Conservation (phyloP, 2,888 invertebrate species). For the Drosophila flavopinicola region DNA sequence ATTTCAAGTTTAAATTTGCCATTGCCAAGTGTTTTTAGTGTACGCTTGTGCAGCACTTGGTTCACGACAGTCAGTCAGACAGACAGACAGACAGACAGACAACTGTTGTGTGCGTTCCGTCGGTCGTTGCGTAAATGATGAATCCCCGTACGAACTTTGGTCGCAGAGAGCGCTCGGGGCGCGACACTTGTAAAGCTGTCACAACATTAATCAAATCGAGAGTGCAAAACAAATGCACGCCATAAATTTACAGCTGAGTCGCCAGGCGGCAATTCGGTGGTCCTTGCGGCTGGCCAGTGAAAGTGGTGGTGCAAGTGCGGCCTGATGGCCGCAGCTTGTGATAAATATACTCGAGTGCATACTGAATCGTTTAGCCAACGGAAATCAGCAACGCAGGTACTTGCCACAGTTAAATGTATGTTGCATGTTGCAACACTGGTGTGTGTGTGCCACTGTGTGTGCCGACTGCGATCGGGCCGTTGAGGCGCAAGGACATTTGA, state of each 20-base stretch:
- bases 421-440: constrained; percentile 28
- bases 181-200: constrained; percentile 72
- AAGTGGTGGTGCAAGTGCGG: constrained; percentile 35
- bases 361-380: constrained; percentile 18
- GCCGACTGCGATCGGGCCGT: constrained; percentile 38
- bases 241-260: constrained; percentile 61
- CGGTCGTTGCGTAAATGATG: constrained; percentile 51
- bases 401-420: constrained; percentile 30
- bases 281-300: constrained; percentile 41
- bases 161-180: constrained; percentile 50
- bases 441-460: background rate
- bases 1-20: constrained; percentile 33
- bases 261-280: constrained; percentile 42
- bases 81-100: constrained; percentile 24
- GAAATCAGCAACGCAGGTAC: constrained; percentile 34
- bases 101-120: constrained; percentile 41
- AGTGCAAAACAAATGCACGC: constrained; percentile 65
- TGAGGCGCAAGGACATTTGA: constrained; percentile 59
- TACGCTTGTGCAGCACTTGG: background rate
- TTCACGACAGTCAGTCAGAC: background rate
- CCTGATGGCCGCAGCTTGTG: constrained; percentile 19
- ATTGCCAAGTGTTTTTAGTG: constrained; percentile 41
- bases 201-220: constrained; percentile 73
- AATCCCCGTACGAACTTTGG: constrained; percentile 58
- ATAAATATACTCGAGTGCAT: constrained; percentile 36